Conservation (phyloP, 2,113 vertebrate species). For the Epinephelus cyanopodus region DNA sequence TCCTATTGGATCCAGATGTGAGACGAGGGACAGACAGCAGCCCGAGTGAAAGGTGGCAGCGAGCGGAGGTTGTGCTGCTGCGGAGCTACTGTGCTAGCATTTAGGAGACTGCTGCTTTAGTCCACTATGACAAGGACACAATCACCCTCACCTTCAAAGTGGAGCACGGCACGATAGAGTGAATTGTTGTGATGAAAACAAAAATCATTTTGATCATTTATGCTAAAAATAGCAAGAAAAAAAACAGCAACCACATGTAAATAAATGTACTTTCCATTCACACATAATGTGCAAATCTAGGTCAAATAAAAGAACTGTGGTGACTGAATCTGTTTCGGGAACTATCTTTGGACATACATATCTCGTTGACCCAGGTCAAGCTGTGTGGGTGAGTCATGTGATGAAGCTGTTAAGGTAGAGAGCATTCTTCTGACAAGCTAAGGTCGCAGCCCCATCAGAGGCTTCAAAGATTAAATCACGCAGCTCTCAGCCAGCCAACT, state of each 20-base stretch:
- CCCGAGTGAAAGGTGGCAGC: constrained; percentile 68
- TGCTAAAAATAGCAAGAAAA: not conserved
- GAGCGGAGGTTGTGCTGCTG: constrained; percentile 37
- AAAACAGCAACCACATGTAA: not conserved
- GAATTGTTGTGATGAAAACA: not conserved
- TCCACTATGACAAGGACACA: constrained; percentile 17
- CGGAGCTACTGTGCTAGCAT: constrained; percentile 30
- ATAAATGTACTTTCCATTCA: constrained; percentile 11
- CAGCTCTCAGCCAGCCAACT: constrained; percentile 27
- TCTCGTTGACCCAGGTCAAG: constrained; percentile 9
- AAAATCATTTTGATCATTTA: not conserved
- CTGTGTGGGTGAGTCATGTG: not conserved
- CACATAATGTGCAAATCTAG: constrained; percentile 24
- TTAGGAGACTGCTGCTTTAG: constrained; percentile 5
- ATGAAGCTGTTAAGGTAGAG: constrained; percentile 34
- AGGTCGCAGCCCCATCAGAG: constrained; percentile 29
- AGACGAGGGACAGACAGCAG: constrained; percentile 66
- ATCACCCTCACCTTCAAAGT: constrained; percentile 9
- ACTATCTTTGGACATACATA: constrained; percentile 22
- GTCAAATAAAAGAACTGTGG: constrained; percentile 15
- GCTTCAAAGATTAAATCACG: constrained; percentile 48
- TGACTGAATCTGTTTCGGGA: constrained; percentile 17
- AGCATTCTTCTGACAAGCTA: constrained; percentile 33
- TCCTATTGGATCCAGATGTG: constrained; percentile 87
- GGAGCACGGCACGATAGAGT: not conserved